Evolutionary conservation across 2,888 invertebrate species (phyloP), one percentile per base, ranked within the genome.

Genomic region (Leptopilina syphax): DNA sequence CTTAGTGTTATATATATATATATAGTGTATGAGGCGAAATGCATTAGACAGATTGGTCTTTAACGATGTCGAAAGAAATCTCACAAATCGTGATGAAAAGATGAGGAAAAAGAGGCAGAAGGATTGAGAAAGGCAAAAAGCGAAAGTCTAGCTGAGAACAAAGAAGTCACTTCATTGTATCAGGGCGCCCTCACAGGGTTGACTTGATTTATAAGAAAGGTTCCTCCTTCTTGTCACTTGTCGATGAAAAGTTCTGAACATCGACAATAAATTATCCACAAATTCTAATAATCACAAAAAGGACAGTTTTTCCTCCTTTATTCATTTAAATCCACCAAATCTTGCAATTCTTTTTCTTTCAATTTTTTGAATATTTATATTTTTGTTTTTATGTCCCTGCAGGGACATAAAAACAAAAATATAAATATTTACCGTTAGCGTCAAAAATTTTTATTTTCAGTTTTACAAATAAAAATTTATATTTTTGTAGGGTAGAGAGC

Each of bases 181-280:
- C 86, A 86, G 83, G 84, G 77, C 85, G 81, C 86, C 87, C 87
- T 86, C 84, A 81, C 81, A 82, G 82, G 85, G 80, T 79, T 66
- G 81, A 77, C 85, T 87, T 89, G 89, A 89, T 89, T 89, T 89
- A 89, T 89, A 84, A 82, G 84, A 81, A 82, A 85, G 86, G 82
- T 83, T 85, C 84, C 81, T 83, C 82, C 83, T 80, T 80, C 81
- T 81, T 57, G 70, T 73, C 73, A 82, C 80, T 83, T 83, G 66
- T 67, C 82, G 79, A 80, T 78, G 80, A 84, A 83, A 80, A 81
- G 81, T 82, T 84, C 81, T 77, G 76, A 82, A 85, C 85, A 84
- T 84, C 83, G 85, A 81, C 83, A 87, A 86, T 86, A 86, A 88
- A 89, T 88, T 86, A 86, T 86, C 82, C 81, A 79, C 81, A 85